These are phyloP conservation scores for Cephonodes hylas DNA, from an alignment of 2,888 invertebrate genomes.

Conservation along the genomic window DNA sequence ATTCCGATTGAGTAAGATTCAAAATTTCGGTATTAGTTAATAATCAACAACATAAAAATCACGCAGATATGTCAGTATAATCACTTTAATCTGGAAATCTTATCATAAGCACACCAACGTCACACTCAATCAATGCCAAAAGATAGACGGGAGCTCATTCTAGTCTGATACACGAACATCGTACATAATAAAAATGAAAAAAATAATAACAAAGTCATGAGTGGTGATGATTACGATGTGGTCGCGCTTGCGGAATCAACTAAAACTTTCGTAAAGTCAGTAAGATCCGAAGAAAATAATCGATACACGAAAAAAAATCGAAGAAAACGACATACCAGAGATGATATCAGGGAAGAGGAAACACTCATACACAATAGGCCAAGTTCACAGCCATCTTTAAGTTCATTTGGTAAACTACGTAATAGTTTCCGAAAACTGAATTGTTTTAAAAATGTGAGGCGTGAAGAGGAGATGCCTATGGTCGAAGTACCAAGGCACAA, in stretches of 20 bases:
- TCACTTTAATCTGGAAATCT: slow-evolving; percentile 66
- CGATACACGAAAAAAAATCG: slow-evolving; percentile 25
- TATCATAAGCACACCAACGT: slow-evolving; percentile 56
- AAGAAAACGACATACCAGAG: slow-evolving; percentile 25
- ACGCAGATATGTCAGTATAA: slow-evolving; percentile 48
- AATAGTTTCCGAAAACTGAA: slow-evolving; percentile 53
- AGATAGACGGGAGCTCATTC: slow-evolving; percentile 53
- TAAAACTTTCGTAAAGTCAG: slow-evolving; percentile 39
- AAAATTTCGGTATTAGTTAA: slow-evolving; percentile 6
- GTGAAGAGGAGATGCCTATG: slow-evolving; percentile 51
- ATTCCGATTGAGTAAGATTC: neutral
- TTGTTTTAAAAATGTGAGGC: slow-evolving; percentile 51
- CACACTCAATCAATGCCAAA: slow-evolving; percentile 78
- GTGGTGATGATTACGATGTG: slow-evolving; percentile 51
- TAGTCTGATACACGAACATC: slow-evolving; percentile 46
- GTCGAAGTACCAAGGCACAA: slow-evolving; percentile 61
- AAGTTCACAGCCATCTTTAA: slow-evolving; percentile 46
- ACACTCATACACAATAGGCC: slow-evolving; percentile 43
- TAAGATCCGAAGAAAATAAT: slow-evolving; percentile 30
- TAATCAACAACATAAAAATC: slow-evolving; percentile 37
- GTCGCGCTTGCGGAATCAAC: slow-evolving; percentile 46
- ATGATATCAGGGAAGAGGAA: slow-evolving; percentile 32
- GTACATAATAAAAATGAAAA: slow-evolving; percentile 48
- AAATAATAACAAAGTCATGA: slow-evolving; percentile 52
- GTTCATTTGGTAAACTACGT: slow-evolving; percentile 49